Conservation (phyloP, 2,113 vertebrate species). For the Paedocypris sp. region DNA sequence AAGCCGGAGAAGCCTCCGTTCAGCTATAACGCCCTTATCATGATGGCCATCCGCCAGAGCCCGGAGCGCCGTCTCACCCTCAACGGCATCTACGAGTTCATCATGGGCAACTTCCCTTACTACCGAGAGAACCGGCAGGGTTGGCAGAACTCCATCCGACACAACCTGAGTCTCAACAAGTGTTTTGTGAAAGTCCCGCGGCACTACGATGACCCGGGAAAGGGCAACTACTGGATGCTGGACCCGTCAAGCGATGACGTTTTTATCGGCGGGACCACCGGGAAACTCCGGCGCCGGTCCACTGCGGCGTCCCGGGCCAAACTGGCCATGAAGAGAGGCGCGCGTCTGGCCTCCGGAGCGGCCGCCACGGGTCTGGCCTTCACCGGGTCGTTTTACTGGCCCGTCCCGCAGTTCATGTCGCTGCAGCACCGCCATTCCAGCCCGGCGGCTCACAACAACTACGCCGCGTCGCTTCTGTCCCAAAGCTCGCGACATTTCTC, state of each 20-base stretch:
- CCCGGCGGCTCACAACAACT: conserved; percentile 39
- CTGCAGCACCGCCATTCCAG: conserved; percentile 48
- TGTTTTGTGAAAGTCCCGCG: conserved; percentile 70
- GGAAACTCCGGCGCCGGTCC: conserved; percentile 59
- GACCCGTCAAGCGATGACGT: conserved; percentile 70
- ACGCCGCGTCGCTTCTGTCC: conserved; percentile 43
- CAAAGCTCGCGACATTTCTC: conserved; percentile 41
- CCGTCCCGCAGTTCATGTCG: conserved; percentile 52
- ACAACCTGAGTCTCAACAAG: conserved; percentile 71
- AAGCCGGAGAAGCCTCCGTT: conserved; percentile 63
- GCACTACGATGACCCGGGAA: conserved; percentile 68
- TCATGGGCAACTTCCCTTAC: conserved; percentile 65
- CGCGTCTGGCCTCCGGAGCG: conserved; percentile 41
- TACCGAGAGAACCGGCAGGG: conserved; percentile 63
- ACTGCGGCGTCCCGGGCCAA: conserved; percentile 43
- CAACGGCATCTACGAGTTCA: conserved; percentile 70
- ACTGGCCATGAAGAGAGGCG: conserved; percentile 47
- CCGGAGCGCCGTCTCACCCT: conserved; percentile 58
- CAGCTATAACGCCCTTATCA: conserved; percentile 71
- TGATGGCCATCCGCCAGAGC: conserved; percentile 72
- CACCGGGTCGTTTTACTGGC: conserved; percentile 61
- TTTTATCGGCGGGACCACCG: conserved; percentile 63
- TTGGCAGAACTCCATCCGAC: conserved; percentile 71
- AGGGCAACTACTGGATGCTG: conserved; percentile 72
- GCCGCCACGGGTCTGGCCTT: conserved; percentile 49